Percentiles rank a stretch among this genome's conserved stretches.
Conservation (phyloP, 2,113 vertebrate genomes). For the Rhea americana region DNA sequence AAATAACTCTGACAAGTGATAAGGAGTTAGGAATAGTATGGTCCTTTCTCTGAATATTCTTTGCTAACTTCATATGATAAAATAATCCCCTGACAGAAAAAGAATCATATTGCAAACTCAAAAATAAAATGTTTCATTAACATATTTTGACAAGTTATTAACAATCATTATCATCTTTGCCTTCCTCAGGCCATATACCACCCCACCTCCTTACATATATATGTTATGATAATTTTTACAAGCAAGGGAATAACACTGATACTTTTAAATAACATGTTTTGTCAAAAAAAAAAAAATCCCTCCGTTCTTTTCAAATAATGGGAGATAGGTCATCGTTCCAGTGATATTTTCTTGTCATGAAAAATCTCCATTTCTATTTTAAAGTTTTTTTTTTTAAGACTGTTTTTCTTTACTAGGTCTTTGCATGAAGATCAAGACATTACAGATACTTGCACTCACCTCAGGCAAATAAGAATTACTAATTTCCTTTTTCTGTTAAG, state of each 20-base stretch:
- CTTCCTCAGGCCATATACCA: not conserved
- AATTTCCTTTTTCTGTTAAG: conserved; percentile 69
- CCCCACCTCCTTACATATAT: not conserved
- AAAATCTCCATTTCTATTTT: conserved; percentile 62
- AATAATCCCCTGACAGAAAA: not conserved
- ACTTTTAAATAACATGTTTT: not conserved
- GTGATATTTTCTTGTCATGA: conserved; percentile 25
- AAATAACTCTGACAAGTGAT: not conserved
- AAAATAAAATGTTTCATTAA: not conserved
- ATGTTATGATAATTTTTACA: not conserved
- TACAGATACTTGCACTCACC: conserved; percentile 50
- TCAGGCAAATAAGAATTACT: conserved; percentile 55
- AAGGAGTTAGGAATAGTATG: not conserved
- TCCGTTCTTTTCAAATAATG: conserved; percentile 1
- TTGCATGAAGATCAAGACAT: conserved; percentile 68
- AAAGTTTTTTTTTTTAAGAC: conserved; percentile 42
- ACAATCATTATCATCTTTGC: not conserved
- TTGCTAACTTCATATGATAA: not conserved
- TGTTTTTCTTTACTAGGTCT: conserved; percentile 43
- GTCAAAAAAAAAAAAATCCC: conserved; percentile 17
- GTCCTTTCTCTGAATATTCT: not conserved
- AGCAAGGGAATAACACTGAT: not conserved
- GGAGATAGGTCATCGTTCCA: conserved; percentile 21
- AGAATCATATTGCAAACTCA: not conserved
- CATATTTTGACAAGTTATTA: not conserved